Evolutionary conservation across 2,113 vertebrate genomes (phyloP), one percentile per base, ranked within the genome.

Genomic region (Pyrgilauda ruficollis): DNA sequence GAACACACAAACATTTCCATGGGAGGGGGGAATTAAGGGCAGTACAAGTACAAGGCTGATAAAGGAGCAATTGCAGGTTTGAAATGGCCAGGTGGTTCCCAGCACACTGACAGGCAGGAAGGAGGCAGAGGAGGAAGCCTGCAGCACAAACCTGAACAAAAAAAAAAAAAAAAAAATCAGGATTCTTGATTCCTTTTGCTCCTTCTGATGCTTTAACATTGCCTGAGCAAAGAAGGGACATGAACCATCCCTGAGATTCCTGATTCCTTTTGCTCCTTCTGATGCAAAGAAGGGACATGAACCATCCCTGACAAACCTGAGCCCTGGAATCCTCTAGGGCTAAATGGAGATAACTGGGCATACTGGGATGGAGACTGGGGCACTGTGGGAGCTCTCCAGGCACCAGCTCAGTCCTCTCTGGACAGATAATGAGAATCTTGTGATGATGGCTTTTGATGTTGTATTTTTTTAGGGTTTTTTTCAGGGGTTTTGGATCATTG

Each of bases 51-150:
- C 83, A 30, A 61, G 90, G 67, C 90, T 89, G 94, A 58, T 44
- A 56, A 90, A 93, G 79, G 67, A 91, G 59, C 63, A 84, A 8
- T 90, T 92, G 53, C 72, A 74, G 74, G 30, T 83, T 78, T 81
- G 46, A 53, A 83, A 66, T 50, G 66, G 44, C 43, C 50, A n/a
- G 62, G 63, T 55, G 83, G 53, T 39, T 91, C 76, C 73, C 64
- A 73, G 76, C 27, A 16, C 53, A 50, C 41, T 19, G 83, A 26
- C 62, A 78, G 86, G 70, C 33, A 24, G 83, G 46, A 37, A 62
- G 74, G 61, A 84, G 69, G n/a, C 41, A 7, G 4, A 70, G 63
- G 46, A 80, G 58, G 78, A 89, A 82, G 41, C 31, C 37, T 84
- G 47, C 55, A 37, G 37, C 7, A 41, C 21, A 41, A 6, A 43